Conservation (phyloP, 1,140 invertebrate genomes). For the Temnothorax longispinosus region DNA sequence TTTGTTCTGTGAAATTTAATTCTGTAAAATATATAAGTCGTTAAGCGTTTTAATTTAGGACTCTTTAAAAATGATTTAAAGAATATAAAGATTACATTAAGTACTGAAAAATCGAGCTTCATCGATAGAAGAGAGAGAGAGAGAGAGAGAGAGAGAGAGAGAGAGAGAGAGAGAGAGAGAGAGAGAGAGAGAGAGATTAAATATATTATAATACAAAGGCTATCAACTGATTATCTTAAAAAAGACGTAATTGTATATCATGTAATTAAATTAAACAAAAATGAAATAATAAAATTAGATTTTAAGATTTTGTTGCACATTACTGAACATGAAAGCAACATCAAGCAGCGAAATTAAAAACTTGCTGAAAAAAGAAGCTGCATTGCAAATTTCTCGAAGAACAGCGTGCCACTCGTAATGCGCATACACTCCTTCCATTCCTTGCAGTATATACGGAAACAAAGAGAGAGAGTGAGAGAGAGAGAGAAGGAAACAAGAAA, state of each 20-base stretch:
- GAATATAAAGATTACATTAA: slow-evolving; percentile 4
- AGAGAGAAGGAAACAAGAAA: slow-evolving; percentile 33
- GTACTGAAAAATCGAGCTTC: neutral
- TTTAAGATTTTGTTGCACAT: neutral
- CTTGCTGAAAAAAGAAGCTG: slow-evolving; percentile 10
- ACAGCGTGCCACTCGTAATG: slow-evolving; percentile 22
- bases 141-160: neutral
- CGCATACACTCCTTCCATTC: slow-evolving; percentile 29
- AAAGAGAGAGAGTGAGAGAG: neutral
- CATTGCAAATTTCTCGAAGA: slow-evolving; percentile 49
- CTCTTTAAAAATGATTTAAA: neutral
- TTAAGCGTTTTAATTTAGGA: neutral
- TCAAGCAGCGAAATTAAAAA: slow-evolving; percentile 19
- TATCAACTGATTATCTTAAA: neutral
- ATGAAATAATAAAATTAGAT: neutral
- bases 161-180: neutral
- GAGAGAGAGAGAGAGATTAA: neutral
- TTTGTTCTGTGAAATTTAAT: neutral
- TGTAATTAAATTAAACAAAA: slow-evolving; percentile 10
- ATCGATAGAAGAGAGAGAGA: neutral
- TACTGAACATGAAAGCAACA: slow-evolving; percentile 16
- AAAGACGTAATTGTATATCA: neutral
- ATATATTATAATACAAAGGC: neutral
- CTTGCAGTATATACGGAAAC: neutral
- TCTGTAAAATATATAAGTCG: neutral